Conservation (phyloP, 1,140 invertebrate genomes). For the Scaptomyza montana region DNA sequence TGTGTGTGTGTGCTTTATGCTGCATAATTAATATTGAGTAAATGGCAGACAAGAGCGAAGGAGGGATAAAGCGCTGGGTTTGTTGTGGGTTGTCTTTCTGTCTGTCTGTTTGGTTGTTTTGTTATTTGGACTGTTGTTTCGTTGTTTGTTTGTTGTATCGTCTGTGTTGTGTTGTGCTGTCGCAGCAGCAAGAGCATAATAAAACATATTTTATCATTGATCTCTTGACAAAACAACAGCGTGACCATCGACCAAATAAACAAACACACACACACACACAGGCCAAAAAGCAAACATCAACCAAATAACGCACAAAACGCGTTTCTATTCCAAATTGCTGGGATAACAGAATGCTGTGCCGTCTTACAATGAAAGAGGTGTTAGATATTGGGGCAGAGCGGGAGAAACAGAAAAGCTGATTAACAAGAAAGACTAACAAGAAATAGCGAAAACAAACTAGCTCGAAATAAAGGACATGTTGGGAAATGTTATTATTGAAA, state of each 20-base stretch:
- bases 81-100: background rate
- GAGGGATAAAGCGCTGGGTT: too few relatives aligned
- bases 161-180: constrained; percentile 31
- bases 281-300: constrained; percentile 26
- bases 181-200: constrained; percentile 58
- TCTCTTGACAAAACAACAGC: constrained; percentile 31
- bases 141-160: constrained; percentile 13
- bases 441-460: too few relatives aligned
- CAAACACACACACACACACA: constrained; percentile 36
- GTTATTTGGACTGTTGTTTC: constrained; percentile 15
- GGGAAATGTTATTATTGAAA: too few relatives aligned
- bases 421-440: too few relatives aligned
- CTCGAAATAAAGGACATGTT: too few relatives aligned
- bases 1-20: constrained; percentile 3
- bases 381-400: background rate
- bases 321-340: constrained; percentile 6
- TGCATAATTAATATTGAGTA: constrained; percentile 53
- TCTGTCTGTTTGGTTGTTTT: constrained; percentile 12
- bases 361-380: background rate
- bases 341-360: background rate
- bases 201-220: constrained; percentile 78
- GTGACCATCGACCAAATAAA: constrained; percentile 29
- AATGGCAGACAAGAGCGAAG: constrained; percentile 27
- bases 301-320: constrained; percentile 24
- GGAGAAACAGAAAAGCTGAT: too few relatives aligned